Percentiles rank a stretch among this genome's conserved stretches.
phyloP scores from a whole-genome alignment of 2,113 vertebrate species.

The Pachypanchax playfairii region DNA sequence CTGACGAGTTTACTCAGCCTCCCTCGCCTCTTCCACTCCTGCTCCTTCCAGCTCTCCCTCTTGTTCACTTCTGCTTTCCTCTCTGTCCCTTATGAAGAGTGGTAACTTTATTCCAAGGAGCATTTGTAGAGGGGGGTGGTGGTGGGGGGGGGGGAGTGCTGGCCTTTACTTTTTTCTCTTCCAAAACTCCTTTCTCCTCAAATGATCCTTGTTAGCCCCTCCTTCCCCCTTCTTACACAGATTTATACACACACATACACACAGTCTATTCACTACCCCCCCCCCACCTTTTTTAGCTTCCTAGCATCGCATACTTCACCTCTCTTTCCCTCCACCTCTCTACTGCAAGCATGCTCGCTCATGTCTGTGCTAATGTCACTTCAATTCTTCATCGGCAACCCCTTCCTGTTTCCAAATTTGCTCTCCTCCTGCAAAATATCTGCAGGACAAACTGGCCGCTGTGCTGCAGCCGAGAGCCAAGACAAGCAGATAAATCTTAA shows the following conservation, averaged over 20 bases:
- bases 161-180: conserved; percentile 48
- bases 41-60: conserved; percentile 36
- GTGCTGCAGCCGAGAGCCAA: conserved; percentile 17
- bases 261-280: conserved; percentile 60
- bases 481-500: background rate
- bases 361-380: conserved; percentile 73
- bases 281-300: conserved; percentile 36
- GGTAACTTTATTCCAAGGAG: conserved; percentile 64
- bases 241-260: conserved; percentile 32
- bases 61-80: conserved; percentile 46
- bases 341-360: conserved; percentile 62
- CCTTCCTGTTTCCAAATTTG: conserved; percentile 57
- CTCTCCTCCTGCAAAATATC: conserved; percentile 41
- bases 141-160: conserved; percentile 33
- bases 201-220: conserved; percentile 64
- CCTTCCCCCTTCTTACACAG: conserved; percentile 38
- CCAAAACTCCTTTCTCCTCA: conserved; percentile 55
- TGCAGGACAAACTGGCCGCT: conserved; percentile 26
- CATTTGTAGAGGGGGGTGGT: background rate
- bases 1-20: conserved; percentile 58
- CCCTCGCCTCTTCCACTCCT: conserved; percentile 41
- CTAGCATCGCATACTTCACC: conserved; percentile 60
- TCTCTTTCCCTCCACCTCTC: conserved; percentile 56
- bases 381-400: conserved; percentile 72
- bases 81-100: conserved; percentile 45